Conservation (phyloP, 2,888 invertebrate species). For the Eugnorisma glareosa region DNA sequence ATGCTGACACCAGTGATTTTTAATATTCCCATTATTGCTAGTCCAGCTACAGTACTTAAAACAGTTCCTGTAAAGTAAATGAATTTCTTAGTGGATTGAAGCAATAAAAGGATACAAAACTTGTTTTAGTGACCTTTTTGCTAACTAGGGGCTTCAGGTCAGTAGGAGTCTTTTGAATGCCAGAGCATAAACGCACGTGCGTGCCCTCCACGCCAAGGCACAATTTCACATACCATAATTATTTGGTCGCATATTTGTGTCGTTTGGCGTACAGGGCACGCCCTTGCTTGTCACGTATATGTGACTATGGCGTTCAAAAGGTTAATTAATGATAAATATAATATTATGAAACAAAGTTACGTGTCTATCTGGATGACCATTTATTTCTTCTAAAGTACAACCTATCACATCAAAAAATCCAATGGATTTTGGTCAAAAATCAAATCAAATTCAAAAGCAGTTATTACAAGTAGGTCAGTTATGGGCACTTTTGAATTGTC, state of each 20-base stretch:
- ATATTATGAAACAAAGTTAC: not conserved
- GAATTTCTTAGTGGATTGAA: not conserved
- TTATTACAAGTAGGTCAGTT: too few relatives aligned
- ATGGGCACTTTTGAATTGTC: too few relatives aligned
- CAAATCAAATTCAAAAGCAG: not conserved
- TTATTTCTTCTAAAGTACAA: not conserved
- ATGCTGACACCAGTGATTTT: constrained; percentile 91
- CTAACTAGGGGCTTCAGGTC: not conserved
- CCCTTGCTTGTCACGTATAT: too few relatives aligned
- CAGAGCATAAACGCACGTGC: too few relatives aligned
- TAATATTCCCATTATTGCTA: constrained; percentile 88
- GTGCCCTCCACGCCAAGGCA: too few relatives aligned
- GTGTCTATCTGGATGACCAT: not conserved
- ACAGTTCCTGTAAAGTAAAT: constrained; percentile 85
- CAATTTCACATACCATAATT: too few relatives aligned
- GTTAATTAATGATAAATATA: not conserved
- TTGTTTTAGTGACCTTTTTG: not conserved
- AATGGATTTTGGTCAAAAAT: not conserved
- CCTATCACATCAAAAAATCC: not conserved
- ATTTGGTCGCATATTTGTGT: too few relatives aligned
- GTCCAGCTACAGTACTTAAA: constrained; percentile 92
- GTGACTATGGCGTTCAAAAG: too few relatives aligned
- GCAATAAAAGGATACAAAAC: not conserved
- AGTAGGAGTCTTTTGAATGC: too few relatives aligned
- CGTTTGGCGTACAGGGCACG: too few relatives aligned